phyloP scores from a whole-genome alignment of 1,140 invertebrate species.

The Melanaphis sacchari region DNA sequence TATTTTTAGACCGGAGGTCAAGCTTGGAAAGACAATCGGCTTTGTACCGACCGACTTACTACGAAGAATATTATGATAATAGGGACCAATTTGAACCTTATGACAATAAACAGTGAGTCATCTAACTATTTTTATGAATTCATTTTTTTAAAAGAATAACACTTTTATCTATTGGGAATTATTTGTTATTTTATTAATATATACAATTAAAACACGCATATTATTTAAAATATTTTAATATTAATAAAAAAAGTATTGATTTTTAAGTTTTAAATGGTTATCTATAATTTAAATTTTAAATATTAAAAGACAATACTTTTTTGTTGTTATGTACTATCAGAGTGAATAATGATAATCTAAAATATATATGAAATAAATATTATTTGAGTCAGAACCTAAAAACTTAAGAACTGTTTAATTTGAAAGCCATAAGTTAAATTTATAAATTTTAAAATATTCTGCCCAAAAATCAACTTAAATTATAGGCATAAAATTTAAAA shows the following conservation, averaged over 20 bases:
- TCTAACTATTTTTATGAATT: not conserved
- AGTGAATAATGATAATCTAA: not conserved
- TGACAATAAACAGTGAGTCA: conserved; percentile 53
- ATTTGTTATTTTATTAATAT: not conserved
- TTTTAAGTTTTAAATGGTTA: not conserved
- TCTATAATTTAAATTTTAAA: not conserved
- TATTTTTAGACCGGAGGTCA: conserved; percentile 29
- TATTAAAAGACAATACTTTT: not conserved
- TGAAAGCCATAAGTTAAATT: not conserved
- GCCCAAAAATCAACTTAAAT: not conserved
- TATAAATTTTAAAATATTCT: not conserved
- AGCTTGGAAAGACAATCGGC: conserved; percentile 49
- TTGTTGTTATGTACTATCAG: not conserved
- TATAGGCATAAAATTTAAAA: not conserved
- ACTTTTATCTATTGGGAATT: not conserved
- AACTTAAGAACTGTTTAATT: not conserved
- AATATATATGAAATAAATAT: not conserved
- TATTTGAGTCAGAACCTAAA: not conserved
- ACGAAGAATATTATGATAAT: conserved; percentile 47
- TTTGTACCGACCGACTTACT: conserved; percentile 37
- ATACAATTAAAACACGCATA: no score
- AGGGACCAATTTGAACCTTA: conserved; percentile 53
- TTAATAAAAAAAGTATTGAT: not conserved
- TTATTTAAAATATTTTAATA: not conserved
- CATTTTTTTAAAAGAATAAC: not conserved